Conservation (phyloP, 2,797 vertebrate species). For the Tragelaphus oryx region DNA sequence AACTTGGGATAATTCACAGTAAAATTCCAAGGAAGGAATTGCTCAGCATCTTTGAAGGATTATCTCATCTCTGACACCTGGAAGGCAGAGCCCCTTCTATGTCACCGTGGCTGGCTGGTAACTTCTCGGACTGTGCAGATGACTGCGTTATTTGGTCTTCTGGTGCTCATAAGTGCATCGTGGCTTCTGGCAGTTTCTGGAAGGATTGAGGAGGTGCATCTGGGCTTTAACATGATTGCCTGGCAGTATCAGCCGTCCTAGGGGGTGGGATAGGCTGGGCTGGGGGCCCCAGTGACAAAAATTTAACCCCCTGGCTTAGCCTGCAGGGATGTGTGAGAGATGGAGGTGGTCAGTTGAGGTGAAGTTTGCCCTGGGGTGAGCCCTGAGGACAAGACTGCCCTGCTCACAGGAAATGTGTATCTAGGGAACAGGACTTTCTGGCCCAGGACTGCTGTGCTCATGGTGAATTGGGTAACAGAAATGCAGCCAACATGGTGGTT, state of each 20-base stretch:
- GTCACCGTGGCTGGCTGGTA: not conserved
- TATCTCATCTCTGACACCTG: not conserved
- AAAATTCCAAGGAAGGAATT: not conserved
- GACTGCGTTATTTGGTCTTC: not conserved
- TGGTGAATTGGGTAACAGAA: not conserved
- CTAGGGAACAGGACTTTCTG: too few species aligned
- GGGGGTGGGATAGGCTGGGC: not conserved
- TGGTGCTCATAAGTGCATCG: not conserved
- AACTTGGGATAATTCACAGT: not conserved
- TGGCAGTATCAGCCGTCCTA: not conserved
- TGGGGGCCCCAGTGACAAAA: not conserved
- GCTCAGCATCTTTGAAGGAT: not conserved
- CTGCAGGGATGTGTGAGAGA: not conserved
- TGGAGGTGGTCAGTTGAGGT: not conserved
- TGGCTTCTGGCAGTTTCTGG: not conserved
- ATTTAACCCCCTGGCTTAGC: not conserved
- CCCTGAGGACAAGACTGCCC: not conserved
- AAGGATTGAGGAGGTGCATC: not conserved
- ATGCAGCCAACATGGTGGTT: rapidly evolving
- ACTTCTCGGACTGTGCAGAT: not conserved
- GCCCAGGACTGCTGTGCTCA: not conserved
- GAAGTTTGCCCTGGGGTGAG: not conserved
- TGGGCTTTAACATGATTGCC: not conserved
- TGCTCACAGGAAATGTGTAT: not conserved
- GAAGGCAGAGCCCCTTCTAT: not conserved